Evolutionary conservation across 53 echinoderm and acorn worm genomes (phyloP).

Genomic region (Mesocentrotus franciscanus): DNA sequence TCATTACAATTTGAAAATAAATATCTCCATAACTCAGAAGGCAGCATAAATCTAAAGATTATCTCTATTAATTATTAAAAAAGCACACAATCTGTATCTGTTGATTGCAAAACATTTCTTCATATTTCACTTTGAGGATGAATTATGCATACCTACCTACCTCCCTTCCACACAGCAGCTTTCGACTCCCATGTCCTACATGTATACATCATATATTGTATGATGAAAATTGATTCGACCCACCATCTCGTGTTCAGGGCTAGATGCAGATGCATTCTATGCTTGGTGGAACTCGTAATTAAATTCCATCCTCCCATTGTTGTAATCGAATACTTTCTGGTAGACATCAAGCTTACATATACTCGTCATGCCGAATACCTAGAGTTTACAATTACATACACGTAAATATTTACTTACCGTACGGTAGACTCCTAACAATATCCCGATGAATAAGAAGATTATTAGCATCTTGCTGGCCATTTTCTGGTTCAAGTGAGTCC

Average conservation of each 20-base stretch:
- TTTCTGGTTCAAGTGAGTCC: not conserved
- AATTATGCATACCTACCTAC: too few relatives aligned
- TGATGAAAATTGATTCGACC: not conserved
- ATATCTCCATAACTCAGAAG: too few relatives aligned
- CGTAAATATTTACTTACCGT: conserved; percentile 28
- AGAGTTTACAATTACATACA: conserved; percentile 22
- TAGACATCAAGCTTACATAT: not conserved
- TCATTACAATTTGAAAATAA: too few relatives aligned
- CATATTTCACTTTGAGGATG: not conserved
- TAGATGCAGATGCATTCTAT: not conserved
- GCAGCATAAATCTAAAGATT: not conserved
- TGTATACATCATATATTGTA: not conserved
- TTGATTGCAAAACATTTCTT: not conserved
- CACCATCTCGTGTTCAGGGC: not conserved
- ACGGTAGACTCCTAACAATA: conserved; percentile 27
- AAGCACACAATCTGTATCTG: not conserved
- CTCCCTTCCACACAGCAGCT: not conserved
- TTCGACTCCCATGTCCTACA: not conserved
- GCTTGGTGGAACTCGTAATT: conserved; percentile 3
- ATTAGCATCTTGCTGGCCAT: not conserved
- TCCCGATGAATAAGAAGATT: conserved; percentile 16
- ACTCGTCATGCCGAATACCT: not conserved
- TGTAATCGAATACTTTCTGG: conserved; percentile 15
- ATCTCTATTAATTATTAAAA: not conserved
- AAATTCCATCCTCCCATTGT: not conserved